These are phyloP conservation scores for Cheilosia pagana DNA, from an alignment of 2,888 invertebrate genomes.

Conservation along the genomic window DNA sequence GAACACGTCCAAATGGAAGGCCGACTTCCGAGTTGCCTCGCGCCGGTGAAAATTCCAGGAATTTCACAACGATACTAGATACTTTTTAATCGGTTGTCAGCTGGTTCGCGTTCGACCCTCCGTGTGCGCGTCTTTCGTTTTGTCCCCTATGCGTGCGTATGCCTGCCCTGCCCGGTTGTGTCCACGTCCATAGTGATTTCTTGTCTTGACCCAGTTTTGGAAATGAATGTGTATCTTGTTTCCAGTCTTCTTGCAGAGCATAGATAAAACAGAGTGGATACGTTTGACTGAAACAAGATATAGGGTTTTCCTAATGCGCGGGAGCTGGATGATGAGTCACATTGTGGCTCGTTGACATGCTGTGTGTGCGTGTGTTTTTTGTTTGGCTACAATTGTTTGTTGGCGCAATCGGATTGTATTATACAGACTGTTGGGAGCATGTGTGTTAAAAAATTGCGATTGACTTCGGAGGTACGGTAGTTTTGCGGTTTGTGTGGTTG, in stretches of 20 bases:
- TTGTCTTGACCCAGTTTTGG: conserved; percentile 62
- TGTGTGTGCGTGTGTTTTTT: conserved; percentile 46
- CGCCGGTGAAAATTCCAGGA: conserved; percentile 17
- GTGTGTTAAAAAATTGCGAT: conserved; percentile 27
- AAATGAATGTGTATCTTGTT: conserved; percentile 37
- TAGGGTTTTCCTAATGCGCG: conserved; percentile 68
- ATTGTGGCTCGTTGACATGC: conserved; percentile 30
- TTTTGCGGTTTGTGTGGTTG: conserved; percentile 60
- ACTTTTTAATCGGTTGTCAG: neutral
- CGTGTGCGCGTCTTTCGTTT: conserved; percentile 31
- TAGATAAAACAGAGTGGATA: conserved; percentile 21
- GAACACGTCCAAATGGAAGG: neutral
- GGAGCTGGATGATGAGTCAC: conserved; percentile 62
- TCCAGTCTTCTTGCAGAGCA: conserved; percentile 7
- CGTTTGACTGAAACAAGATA: conserved; percentile 34
- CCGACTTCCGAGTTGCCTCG: conserved; percentile 1
- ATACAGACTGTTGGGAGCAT: conserved; percentile 23
- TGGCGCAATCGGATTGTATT: conserved; percentile 36
- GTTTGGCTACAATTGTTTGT: conserved; percentile 32
- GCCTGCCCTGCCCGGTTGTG: neutral
- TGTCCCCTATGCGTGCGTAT: neutral
- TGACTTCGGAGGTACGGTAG: conserved; percentile 25
- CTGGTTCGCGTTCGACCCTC: neutral
- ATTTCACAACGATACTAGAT: conserved; percentile 21
- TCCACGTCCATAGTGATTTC: conserved; percentile 3